Percentiles rank a stretch among this genome's conserved stretches.
Evolutionary conservation across 1,140 invertebrate species (phyloP).

Genomic region (Solenopsis fugax): DNA sequence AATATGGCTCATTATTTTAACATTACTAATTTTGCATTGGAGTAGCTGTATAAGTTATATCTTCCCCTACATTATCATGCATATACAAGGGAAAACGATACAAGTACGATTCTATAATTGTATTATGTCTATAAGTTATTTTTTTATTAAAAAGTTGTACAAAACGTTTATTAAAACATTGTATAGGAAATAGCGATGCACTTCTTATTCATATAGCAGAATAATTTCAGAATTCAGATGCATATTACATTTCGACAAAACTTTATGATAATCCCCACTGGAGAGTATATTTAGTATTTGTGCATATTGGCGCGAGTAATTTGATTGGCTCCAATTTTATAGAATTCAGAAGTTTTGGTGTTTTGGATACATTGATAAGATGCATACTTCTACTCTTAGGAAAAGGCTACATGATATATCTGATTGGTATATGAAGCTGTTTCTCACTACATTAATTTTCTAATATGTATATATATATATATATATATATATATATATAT

Average conservation of each 20-base stretch:
- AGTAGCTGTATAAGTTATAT: constrained; percentile 77
- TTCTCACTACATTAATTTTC: neutral
- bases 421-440: constrained; percentile 75
- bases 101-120: constrained; percentile 64
- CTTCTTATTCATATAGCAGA: neutral
- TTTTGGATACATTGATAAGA: constrained; percentile 73
- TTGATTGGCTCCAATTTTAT: constrained; percentile 76
- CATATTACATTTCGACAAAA: constrained; percentile 63
- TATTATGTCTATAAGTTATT: neutral
- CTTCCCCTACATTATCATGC: constrained; percentile 77
- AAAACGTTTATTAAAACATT: neutral
- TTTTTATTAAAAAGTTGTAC: neutral
- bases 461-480: no score
- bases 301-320: constrained; percentile 79
- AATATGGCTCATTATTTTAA: constrained; percentile 76
- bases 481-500: no score
- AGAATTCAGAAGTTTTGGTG: constrained; percentile 68
- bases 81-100: constrained; percentile 62
- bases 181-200: neutral
- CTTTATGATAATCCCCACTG: constrained; percentile 64
- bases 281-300: constrained; percentile 75
- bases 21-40: constrained; percentile 80
- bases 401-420: constrained; percentile 76
- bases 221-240: constrained; percentile 69
- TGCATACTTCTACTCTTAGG: constrained; percentile 76